A percentile compares a stretch with the other conserved stretches of the same genome.
Evolutionary conservation across 2,888 invertebrate genomes (phyloP).

Genomic region (Drosophila mercatorum): DNA sequence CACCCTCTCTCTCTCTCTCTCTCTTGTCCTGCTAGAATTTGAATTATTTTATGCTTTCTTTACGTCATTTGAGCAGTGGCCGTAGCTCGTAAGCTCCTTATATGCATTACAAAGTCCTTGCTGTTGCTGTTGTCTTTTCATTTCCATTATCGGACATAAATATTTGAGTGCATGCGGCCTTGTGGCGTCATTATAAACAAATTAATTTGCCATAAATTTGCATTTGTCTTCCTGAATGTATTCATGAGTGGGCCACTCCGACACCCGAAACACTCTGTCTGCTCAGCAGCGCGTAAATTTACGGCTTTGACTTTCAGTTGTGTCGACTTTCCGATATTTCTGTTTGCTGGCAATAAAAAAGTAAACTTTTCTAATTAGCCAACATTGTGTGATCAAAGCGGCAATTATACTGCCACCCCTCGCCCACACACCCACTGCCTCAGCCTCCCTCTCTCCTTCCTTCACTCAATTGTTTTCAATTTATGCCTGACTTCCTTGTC

Average conservation of each 20-base stretch:
- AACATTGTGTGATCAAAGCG: constrained; percentile 82
- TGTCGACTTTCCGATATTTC: constrained; percentile 48
- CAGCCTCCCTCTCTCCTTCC: neutral
- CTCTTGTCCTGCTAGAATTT: constrained; percentile 13
- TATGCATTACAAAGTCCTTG: constrained; percentile 3
- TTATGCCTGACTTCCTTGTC: constrained; percentile 15
- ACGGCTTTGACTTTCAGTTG: constrained; percentile 1
- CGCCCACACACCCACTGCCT: neutral
- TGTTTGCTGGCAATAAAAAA: constrained; percentile 67
- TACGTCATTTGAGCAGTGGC: constrained; percentile 8
- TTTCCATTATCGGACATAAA: constrained; percentile 61
- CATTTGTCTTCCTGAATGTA: constrained; percentile 53
- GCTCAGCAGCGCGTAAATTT: constrained; percentile 33
- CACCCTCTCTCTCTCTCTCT: neutral
- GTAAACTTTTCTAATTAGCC: constrained; percentile 82
- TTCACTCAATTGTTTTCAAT: neutral
- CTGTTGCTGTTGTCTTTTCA: constrained; percentile 44
- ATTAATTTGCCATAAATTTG: constrained; percentile 73
- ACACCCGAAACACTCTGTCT: constrained; percentile 4
- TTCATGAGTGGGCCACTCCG: constrained; percentile 30
- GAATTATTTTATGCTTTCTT: constrained; percentile 45
- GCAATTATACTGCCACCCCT: constrained; percentile 68
- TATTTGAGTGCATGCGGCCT: constrained; percentile 62
- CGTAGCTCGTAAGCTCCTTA: constrained; percentile 33
- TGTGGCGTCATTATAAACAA: constrained; percentile 57